A percentile compares a stretch with the other conserved stretches of the same genome.
Conservation (phyloP, 2,888 invertebrate genomes). For the Sinotaia quadrata region DNA sequence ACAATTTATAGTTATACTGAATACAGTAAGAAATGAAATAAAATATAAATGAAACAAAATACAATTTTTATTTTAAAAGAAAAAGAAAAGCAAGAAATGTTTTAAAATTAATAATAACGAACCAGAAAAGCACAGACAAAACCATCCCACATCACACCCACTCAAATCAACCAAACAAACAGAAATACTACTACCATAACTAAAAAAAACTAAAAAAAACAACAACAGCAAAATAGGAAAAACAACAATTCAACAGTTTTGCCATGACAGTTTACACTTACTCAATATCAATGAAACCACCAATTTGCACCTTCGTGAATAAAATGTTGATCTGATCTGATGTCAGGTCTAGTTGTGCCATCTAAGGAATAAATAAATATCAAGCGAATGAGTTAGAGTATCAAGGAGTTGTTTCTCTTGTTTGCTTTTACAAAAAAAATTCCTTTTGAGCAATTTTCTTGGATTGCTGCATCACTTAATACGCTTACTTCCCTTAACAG, state of each 20-base stretch:
- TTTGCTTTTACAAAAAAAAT: no score
- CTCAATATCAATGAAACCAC: conserved; percentile 25
- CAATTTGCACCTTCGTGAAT: conserved; percentile 14
- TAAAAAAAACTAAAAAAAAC: neutral
- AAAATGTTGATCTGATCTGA: conserved; percentile 29
- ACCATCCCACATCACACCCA: neutral
- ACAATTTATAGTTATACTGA: no score
- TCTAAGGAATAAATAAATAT: neutral
- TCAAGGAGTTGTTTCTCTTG: no score
- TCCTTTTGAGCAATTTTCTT: no score
- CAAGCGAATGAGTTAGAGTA: no score
- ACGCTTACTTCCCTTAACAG: no score
- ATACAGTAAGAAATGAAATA: no score
- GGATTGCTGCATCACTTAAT: no score
- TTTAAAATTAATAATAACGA: no score
- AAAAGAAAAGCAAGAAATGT: no score
- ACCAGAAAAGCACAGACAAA: neutral
- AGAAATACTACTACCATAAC: neutral
- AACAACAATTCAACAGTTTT: neutral
- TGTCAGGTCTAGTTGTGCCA: conserved; percentile 24
- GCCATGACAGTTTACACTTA: conserved; percentile 1
- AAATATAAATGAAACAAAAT: no score
- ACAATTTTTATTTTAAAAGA: no score
- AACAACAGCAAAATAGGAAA: neutral
- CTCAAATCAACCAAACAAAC: neutral